A percentile compares a stretch with the other conserved stretches of the same genome.
phyloP scores from a whole-genome alignment of 2,888 invertebrate genomes.

The Rotaria socialis region DNA sequence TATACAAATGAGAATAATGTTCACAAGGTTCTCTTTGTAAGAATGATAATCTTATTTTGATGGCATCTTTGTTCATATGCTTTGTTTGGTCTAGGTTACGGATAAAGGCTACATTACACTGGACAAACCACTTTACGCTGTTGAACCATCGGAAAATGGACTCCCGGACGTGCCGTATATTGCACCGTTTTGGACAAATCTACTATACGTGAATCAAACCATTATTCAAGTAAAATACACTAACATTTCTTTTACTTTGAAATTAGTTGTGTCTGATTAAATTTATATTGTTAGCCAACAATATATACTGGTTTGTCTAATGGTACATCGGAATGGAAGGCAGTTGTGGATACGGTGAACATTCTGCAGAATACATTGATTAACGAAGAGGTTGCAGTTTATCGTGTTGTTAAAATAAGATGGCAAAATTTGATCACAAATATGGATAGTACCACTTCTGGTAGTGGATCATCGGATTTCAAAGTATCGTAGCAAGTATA shows the following conservation, averaged over 20 bases:
- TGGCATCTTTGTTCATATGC: not conserved
- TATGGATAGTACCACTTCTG: not conserved
- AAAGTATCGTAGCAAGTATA: not conserved
- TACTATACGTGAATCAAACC: not conserved
- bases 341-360: not conserved
- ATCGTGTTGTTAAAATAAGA: not conserved
- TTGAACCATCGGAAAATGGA: not conserved
- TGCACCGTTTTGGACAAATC: constrained; percentile 6
- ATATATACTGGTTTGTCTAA: not conserved
- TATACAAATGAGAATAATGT: not conserved
- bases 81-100: not conserved
- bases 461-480: not conserved
- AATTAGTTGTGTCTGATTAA: not conserved
- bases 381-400: not conserved
- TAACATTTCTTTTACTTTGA: not conserved
- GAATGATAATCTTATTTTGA: not conserved
- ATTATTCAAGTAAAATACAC: not conserved
- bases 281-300: not conserved
- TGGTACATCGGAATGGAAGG: no score
- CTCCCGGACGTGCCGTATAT: not conserved
- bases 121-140: not conserved
- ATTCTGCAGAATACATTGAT: not conserved
- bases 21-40: not conserved
- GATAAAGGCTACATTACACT: not conserved
- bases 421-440: not conserved